Base-by-base conservation (phyloP, 1,140 invertebrate species). In the Philopotamus ludificatus region DNA sequence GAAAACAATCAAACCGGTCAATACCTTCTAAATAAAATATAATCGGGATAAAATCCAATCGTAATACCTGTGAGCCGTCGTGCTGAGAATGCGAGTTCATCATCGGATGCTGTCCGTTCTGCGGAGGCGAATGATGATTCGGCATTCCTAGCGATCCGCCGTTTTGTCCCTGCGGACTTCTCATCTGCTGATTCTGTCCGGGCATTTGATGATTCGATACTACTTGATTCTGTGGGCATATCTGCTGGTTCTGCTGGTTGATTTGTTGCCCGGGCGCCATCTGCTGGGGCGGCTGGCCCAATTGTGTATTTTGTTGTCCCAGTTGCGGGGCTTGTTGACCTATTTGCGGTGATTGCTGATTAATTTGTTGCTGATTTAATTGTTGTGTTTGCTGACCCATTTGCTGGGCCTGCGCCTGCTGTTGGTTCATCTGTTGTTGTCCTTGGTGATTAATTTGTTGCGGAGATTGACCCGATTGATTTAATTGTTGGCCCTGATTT, bases 211-310 rank as follows among this genome's bases (percentile, higher is more conserved):
- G 63, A 9, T 44, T 49, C 45, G 26, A 25, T 28, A 53, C 34
- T 65, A 64, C 61, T 16, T 50, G 59, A 25, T 51, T 62, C 15
- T 50, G 59, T 8, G 58, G 25, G 73, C 74, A 73, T 63, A 80
- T 77, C 49, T 59, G 57, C 16, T 51, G 57, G 2, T 16, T 15
- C 16, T 51, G 63, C 15, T 28, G 78, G 63, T 79, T 64, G 25
- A 68, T 66, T 15, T 75, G 81, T 62, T 77, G 75, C 16, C 77
- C 77, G 68, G 81, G 81, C 71, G 82, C 81, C 39, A 81, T 74
- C 73, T 72, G 73, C 53, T 76, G 76, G 16, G 77, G 74, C 42
- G 74, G 73, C 26, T 76, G 81, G 66, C 77, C 82, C 73, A 71
- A 71, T 47, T 74, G 74, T 34, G 74, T 76, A 16, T 73, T 72